phyloP scores from a whole-genome alignment of 1,140 invertebrate genomes.

The Oncopeltus fasciatus region DNA sequence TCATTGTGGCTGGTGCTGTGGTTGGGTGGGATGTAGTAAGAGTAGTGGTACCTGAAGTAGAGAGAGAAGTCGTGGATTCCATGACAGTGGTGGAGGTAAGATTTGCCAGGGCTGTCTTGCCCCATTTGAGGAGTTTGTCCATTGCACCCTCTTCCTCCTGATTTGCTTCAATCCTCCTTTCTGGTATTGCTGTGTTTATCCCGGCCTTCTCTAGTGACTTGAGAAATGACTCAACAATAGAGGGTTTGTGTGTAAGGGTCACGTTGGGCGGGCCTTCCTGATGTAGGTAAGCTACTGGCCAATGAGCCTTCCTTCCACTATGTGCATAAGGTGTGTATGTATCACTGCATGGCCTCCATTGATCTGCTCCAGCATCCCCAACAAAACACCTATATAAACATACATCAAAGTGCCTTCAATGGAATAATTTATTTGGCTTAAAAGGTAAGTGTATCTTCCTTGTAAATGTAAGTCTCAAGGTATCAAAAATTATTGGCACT shows the following conservation, averaged over 20 bases:
- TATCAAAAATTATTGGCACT: no score
- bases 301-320: slow-evolving; percentile 34
- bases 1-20: not conserved
- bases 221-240: slow-evolving; percentile 16
- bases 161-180: not conserved
- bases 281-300: slow-evolving; percentile 52
- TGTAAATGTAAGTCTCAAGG: no score
- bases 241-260: slow-evolving; percentile 22
- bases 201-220: slow-evolving; percentile 7
- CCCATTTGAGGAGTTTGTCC: slow-evolving; percentile 21
- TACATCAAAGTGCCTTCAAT: no score
- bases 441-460: no score
- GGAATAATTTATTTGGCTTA: no score
- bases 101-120: slow-evolving; percentile 18
- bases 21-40: not conserved
- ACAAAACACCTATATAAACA: slow-evolving; percentile 55
- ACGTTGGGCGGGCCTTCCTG: slow-evolving; percentile 41
- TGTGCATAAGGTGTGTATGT: slow-evolving; percentile 47
- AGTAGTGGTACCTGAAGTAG: not conserved
- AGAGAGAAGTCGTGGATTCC: not conserved
- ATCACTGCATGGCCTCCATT: slow-evolving; percentile 71
- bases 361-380: slow-evolving; percentile 44
- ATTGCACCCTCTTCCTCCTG: slow-evolving; percentile 11
- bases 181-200: not conserved
- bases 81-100: not conserved